Conservation (phyloP, 2,113 vertebrate species). For the Dasyurus viverrinus region DNA sequence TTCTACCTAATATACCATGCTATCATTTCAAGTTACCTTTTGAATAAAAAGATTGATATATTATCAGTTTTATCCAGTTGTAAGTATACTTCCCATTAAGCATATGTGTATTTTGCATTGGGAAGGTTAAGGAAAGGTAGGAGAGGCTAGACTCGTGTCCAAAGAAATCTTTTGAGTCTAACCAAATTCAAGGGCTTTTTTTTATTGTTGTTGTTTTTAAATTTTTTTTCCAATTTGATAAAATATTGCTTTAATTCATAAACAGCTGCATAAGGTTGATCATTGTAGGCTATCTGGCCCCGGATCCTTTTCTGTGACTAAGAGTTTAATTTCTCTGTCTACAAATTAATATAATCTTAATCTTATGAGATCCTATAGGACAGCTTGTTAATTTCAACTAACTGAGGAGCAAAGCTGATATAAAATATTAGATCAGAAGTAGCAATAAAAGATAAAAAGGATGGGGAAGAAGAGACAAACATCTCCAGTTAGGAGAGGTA, state of each 20-base stretch:
- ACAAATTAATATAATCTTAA: neutral
- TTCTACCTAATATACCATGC: neutral
- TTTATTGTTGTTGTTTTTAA: neutral
- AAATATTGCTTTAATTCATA: neutral
- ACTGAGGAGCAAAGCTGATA: neutral
- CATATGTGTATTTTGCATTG: neutral
- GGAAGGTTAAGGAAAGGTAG: neutral
- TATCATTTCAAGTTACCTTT: neutral
- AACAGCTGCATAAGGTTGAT: neutral
- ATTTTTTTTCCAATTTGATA: neutral
- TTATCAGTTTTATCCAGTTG: neutral
- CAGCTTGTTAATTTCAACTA: neutral
- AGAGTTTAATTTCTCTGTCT: neutral
- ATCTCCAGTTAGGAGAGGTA: neutral
- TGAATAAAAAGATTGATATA: neutral
- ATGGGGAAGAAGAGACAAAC: neutral
- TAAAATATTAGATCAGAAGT: neutral
- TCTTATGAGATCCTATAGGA: neutral
- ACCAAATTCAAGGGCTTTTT: neutral
- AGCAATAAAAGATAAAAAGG: neutral
- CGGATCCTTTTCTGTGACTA: neutral
- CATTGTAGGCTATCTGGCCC: neutral
- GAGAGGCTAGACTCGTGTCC: neutral
- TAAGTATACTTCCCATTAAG: neutral
- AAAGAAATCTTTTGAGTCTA: neutral